phyloP scores from a whole-genome alignment of 2,797 vertebrate species.

The Enteromius thamalakanensis region DNA sequence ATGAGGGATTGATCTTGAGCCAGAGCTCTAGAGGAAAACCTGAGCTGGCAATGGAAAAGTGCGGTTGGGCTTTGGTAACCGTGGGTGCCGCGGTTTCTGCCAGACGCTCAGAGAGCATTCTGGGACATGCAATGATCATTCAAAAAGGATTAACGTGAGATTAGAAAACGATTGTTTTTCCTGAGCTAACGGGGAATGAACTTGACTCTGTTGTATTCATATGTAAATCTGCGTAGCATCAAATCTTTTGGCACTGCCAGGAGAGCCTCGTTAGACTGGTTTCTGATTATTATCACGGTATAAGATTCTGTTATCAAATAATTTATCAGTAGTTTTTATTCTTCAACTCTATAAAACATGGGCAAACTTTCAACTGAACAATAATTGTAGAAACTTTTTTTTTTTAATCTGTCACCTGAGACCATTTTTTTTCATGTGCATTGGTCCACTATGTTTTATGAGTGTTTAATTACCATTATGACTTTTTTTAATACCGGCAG shows the following conservation, averaged over 20 bases:
- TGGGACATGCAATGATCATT: conserved; percentile 35
- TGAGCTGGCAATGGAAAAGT: not conserved
- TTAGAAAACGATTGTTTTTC: conserved; percentile 33
- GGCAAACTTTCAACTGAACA: conserved; percentile 45
- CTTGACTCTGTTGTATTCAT: conserved; percentile 33
- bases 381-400: conserved; percentile 48
- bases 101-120: conserved; percentile 37
- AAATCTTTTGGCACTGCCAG: not conserved
- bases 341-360: conserved; percentile 28
- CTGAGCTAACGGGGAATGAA: conserved; percentile 28
- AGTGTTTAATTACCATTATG: conserved; percentile 27
- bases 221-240: not conserved
- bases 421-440: conserved; percentile 31
- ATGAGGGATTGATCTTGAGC: conserved; percentile 18
- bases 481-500: conserved; percentile 29
- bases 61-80: not conserved
- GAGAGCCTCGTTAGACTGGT: not conserved
- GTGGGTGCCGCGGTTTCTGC: conserved; percentile 19
- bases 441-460: conserved; percentile 27
- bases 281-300: not conserved
- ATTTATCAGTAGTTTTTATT: conserved; percentile 6
- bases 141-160: conserved; percentile 53
- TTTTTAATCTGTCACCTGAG: conserved; percentile 39
- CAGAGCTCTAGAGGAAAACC: conserved; percentile 27
- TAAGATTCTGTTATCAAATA: not conserved